Evolutionary conservation across 2,888 invertebrate genomes (phyloP).

Genomic region (Parnassius mnemosyne): DNA sequence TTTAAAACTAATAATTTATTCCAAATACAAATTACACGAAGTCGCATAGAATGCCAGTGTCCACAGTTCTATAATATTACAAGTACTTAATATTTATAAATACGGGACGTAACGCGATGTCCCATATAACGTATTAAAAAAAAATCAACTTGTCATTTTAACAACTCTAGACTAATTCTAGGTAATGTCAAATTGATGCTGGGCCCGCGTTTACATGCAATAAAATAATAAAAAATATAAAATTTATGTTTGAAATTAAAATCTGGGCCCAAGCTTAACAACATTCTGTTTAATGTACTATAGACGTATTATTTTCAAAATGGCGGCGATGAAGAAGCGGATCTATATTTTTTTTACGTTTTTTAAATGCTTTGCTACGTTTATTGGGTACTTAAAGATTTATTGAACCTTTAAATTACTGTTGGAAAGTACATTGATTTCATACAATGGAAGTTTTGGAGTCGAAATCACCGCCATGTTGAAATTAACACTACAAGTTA

Average conservation of each 20-base stretch:
- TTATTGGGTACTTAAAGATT: conserved; percentile 4
- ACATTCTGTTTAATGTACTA: conserved; percentile 7
- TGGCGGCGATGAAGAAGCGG: conserved; percentile 10
- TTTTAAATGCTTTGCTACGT: conserved; percentile 12
- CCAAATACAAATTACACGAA: conserved; percentile 50
- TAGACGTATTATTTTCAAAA: conserved; percentile 11
- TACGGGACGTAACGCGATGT: conserved; percentile 21
- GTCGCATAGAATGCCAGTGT: conserved; percentile 48
- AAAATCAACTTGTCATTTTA: conserved; percentile 74
- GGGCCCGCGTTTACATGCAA: conserved; percentile 33
- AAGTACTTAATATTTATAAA: conserved; percentile 34
- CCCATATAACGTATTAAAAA: conserved; percentile 28
- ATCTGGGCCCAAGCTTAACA: conserved; percentile 16
- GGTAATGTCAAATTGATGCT: conserved; percentile 75
- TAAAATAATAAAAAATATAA: conserved; percentile 27
- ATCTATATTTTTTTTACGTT: background rate
- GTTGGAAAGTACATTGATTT: background rate
- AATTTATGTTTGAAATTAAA: background rate
- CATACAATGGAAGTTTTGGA: background rate
- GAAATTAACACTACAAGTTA: conserved; percentile 37
- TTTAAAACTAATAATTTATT: conserved; percentile 59
- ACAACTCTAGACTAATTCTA: conserved; percentile 70
- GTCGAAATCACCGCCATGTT: conserved; percentile 1
- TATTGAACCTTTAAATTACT: conserved; percentile 1
- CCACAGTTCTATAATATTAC: conserved; percentile 43